Conservation (phyloP, 2,888 invertebrate genomes). For the Helicoverpa assulta region DNA sequence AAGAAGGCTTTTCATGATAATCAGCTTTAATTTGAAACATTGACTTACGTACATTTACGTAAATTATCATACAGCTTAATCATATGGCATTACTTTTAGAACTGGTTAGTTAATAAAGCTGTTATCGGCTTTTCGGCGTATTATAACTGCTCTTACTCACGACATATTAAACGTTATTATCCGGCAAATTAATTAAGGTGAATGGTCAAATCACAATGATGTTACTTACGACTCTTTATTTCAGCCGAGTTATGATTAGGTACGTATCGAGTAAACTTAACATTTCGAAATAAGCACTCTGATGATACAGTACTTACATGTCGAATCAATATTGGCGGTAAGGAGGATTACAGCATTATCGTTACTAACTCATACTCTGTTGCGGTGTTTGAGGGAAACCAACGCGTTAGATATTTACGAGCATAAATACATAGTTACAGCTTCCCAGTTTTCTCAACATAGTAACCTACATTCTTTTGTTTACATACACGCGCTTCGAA, state of each 20-base stretch:
- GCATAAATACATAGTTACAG: slow-evolving; percentile 20
- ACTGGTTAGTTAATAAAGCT: too few species aligned
- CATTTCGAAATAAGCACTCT: background rate
- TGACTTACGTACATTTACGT: background rate
- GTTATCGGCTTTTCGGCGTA: too few species aligned
- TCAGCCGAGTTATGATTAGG: too few species aligned
- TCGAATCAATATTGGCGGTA: slow-evolving; percentile 1
- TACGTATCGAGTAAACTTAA: too few species aligned
- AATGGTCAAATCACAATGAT: too few species aligned
- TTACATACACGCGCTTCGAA: slow-evolving; percentile 11
- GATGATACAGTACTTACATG: background rate
- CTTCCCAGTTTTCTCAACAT: slow-evolving; percentile 15
- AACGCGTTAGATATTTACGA: slow-evolving; percentile 13
- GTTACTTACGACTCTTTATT: too few species aligned
- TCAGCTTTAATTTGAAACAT: slow-evolving; percentile 16
- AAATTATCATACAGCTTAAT: too few species aligned
- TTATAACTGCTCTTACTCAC: too few species aligned
- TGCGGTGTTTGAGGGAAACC: slow-evolving; percentile 21
- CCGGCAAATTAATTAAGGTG: too few species aligned
- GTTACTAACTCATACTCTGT: background rate
- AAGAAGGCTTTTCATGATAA: slow-evolving; percentile 29
- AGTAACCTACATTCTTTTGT: slow-evolving; percentile 43
- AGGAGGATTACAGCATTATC: slow-evolving; percentile 12
- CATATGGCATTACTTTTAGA: too few species aligned
- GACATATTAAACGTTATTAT: too few species aligned